Base-by-base conservation (phyloP, 2,888 invertebrate species). In the Tachystola acroxantha region DNA sequence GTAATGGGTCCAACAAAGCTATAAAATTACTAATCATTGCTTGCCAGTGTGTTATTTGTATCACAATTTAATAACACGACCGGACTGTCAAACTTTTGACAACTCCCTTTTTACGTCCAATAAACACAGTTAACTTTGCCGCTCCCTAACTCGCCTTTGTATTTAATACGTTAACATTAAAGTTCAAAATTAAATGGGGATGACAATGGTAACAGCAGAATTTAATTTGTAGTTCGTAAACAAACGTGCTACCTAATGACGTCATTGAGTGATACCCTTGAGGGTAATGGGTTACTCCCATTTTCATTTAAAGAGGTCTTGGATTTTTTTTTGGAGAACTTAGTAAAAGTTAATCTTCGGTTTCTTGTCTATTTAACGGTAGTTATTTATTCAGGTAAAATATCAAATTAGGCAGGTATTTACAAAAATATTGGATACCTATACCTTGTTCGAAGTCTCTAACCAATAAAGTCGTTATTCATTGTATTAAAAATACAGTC, bases 11-110 rank as follows among this genome's bases (percentile, higher is more conserved):
- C 61, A 68, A 71, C 60, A 59, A 65, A 46, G 43, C 56, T 48
- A 56, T 56, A 57, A 64, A 63, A 51, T 64, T 58, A 64, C 59
- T 77, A 81, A 80, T 81, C 76, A 81, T 82, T 63, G 65, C 72
- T 53, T 61, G 54, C 58, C 62, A 69, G 59, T 65, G 51, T 43
- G 59, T 68, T 68, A 74, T 80, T 77, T 73, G 64, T 64, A 73
- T 71, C 67, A 67, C 70, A 71, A 82, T 77, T 74, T 84, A 84
- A 85, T 84, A 79, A 80, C 68, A 72, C 66, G 58, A 68, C 62
- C 53, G 55, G 57, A 57, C 65, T 71, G 73, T 74, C 79, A 73
- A 72, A 73, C 56, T 73, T 65, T 57, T 53, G 55, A 55, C 54
- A 50, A 48, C 57, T 62, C 65, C 63, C 64, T 58, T 60, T 64